phyloP scores from a whole-genome alignment of 1,140 invertebrate genomes.

The Saccostrea glomerata region DNA sequence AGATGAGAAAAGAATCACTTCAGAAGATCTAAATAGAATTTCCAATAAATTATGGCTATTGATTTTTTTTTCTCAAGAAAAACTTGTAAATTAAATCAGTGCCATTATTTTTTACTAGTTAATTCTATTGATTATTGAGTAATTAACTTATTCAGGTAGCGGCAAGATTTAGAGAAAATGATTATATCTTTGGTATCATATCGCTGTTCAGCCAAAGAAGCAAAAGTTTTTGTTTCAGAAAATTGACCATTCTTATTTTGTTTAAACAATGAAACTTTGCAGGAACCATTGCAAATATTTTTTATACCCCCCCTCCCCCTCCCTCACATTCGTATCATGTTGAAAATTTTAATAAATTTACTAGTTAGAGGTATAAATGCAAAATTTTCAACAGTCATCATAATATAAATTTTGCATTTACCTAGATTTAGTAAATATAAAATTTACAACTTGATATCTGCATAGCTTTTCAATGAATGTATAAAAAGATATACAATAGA shows the following conservation, averaged over 20 bases:
- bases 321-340: not conserved
- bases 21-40: conserved; percentile 23
- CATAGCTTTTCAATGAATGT: no score
- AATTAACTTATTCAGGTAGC: conserved; percentile 34
- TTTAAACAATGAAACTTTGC: not conserved
- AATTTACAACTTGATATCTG: no score
- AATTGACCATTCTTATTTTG: not conserved
- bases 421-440: no score
- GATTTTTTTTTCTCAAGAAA: conserved; percentile 38
- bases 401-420: no score
- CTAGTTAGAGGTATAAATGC: no score
- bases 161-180: conserved; percentile 21
- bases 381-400: no score
- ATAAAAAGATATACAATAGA: no score
- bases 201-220: not conserved
- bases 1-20: not conserved
- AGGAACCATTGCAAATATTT: no score
- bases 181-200: conserved; percentile 20
- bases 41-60: conserved; percentile 35
- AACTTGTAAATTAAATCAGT: conserved; percentile 37
- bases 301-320: not conserved
- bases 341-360: not conserved
- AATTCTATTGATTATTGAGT: conserved; percentile 38
- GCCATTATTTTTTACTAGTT: conserved; percentile 35
- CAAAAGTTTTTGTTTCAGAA: not conserved